phyloP scores from a whole-genome alignment of 2,888 invertebrate genomes.

The Chalcis sispes region DNA sequence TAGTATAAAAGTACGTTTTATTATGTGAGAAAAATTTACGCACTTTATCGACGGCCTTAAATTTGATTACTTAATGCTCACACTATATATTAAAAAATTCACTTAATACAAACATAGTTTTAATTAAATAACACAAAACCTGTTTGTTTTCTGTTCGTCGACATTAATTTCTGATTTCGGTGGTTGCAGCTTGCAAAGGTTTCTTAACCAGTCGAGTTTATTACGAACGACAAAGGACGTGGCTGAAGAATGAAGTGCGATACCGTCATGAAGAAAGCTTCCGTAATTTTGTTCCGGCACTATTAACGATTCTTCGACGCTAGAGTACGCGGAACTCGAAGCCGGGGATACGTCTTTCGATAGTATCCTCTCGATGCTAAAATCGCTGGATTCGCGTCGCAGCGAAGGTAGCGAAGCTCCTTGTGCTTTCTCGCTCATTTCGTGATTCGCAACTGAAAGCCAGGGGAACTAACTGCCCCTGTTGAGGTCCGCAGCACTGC shows the following conservation, averaged over 20 bases:
- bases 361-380: constrained; percentile 70
- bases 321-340: not conserved
- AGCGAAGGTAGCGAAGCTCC: constrained; percentile 14
- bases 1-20: too few relatives aligned
- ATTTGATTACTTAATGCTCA: too few relatives aligned
- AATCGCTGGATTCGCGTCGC: constrained; percentile 64
- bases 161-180: not conserved
- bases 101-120: too few relatives aligned
- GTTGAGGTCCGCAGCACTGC: not conserved
- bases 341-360: constrained; percentile 54
- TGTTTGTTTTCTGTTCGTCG: not conserved
- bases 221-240: not conserved
- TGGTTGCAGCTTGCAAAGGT: constrained; percentile 4
- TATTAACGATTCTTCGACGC: too few relatives aligned
- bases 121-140: constrained; percentile 11
- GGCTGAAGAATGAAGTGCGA: not conserved
- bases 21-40: too few relatives aligned
- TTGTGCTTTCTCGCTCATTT: constrained; percentile 67
- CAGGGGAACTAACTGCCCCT: constrained; percentile 7
- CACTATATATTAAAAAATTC: too few relatives aligned
- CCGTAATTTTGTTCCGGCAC: not conserved
- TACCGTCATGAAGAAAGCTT: not conserved
- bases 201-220: constrained; percentile 43
- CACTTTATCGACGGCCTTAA: too few relatives aligned
- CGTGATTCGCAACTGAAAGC: constrained; percentile 66